Evolutionary conservation across 2,113 vertebrate species (phyloP), one percentile per base, ranked within the genome.

Genomic region (Tragelaphus imberbis): DNA sequence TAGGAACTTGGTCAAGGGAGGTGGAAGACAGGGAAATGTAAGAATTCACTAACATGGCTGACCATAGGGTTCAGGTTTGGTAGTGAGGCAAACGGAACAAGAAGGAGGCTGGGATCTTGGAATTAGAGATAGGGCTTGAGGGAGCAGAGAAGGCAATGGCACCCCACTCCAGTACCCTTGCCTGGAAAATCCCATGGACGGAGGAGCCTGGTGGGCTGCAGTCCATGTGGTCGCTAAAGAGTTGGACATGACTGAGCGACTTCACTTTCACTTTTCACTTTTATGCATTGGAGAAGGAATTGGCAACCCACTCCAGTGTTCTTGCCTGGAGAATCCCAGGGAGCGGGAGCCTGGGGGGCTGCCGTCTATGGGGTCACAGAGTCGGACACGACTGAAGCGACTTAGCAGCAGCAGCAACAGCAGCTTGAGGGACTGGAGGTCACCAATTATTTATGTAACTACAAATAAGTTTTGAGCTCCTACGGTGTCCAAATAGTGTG

Each of bases 201-300:
- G 65, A 68, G 65, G 65, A 68, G 17, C 65, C 65, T 36, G n/a
- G n/a, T 11, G 0, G 65, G 65, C 65, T 68, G 65, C n/a, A 21
- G 65, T 36, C 65, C 65, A 68, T 10, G 33, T 1, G 65, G 33
- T 68, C 17, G 1, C 17, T 68, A 68, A 68, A 5, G 17, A 68
- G 4, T 68, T 0, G 17, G 65, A 36, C 33, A 68, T 0, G 0
- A 36, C 65, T 21, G 33, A 68, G 33, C 0, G 2, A 36, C 33
- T 36, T 68, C 17, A 2, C 17, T 68, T 21, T 68, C 65, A 68
- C 17, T 36, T 21, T 36, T 68, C 17, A 68, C 17, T 21, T 21
- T 68, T 33, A 68, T 21, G 2, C 17, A 21, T 10, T 68, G 65
- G 16, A 68, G 33, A 68, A 68, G 33, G 65, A 5, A 36, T 36